Conservation (phyloP, 2,888 invertebrate genomes). For the Sepioteuthis lessoniana region DNA sequence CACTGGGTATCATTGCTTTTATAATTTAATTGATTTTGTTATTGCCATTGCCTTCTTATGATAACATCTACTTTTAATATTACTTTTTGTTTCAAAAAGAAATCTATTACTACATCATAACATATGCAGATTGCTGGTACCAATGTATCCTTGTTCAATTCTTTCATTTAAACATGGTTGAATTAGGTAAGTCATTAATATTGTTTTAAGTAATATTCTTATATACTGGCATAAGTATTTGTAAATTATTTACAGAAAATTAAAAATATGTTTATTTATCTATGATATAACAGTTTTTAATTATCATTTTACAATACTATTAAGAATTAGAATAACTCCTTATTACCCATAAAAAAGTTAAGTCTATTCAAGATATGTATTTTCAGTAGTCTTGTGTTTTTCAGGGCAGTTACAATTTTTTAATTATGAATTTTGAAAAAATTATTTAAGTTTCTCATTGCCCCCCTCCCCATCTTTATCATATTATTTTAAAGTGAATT, state of each 20-base stretch:
- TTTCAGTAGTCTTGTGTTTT: background rate
- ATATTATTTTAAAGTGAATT: background rate
- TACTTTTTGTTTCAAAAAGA: background rate
- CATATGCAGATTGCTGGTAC: background rate
- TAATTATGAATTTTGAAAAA: background rate
- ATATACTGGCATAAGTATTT: background rate
- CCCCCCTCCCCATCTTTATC: too few relatives aligned
- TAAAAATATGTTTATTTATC: background rate
- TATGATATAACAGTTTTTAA: background rate
- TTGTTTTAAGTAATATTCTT: background rate
- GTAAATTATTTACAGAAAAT: background rate
- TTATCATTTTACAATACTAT: background rate
- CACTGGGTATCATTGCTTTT: background rate
- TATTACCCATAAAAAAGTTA: background rate
- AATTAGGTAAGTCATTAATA: slow-evolving; percentile 33
- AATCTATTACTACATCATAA: background rate
- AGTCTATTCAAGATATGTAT: too few relatives aligned
- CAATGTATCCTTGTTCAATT: background rate
- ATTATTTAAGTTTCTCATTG: background rate
- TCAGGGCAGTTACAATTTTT: background rate
- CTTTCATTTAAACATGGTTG: slow-evolving; percentile 23
- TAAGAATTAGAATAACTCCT: background rate
- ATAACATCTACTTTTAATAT: background rate
- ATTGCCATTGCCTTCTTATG: slow-evolving; percentile 24
- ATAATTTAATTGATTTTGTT: background rate